Evolutionary conservation across 2,113 vertebrate species (phyloP), one percentile per base, ranked within the genome.

Genomic region (Naja naja): DNA sequence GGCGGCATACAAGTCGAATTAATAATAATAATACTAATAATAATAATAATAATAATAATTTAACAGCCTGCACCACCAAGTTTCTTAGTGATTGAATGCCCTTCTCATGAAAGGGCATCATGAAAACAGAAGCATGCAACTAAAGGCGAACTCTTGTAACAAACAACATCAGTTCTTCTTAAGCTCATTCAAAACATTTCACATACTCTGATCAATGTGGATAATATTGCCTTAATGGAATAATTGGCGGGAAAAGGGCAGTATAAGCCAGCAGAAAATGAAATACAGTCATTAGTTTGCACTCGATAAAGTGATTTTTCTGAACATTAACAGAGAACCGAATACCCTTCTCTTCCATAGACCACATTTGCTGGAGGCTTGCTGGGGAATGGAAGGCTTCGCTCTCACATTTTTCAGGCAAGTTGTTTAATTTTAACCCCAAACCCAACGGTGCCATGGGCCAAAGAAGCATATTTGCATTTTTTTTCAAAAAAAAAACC

Each of bases 391-490:
- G 49, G 5, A 89, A 5, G 92, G 47, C 45, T 87, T 56, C 90
- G 34, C 87, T 92, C 91, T 56, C 69, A 93, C 56, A 7, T 90
- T 92, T 95, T 91, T 64, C 88, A 95, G 95, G 85, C 92, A 92
- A n/a, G 64, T 94, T 95, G 74, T 94, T 96, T 94, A 90, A 93
- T 93, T 92, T 87, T 91, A n/a, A 54, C 87, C 91, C 94, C 93
- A 45, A 90, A 92, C 69, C 56, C 47, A 95, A 94, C 91, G 93
- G 91, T 90, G 87, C 45, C 0, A 0, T 55, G 85, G 94, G 89
- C 95, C 94, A 74, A 74, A 0, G n/a, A 55, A 47, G 89, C 69
- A 58, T 95, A 95, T 95, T 95, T 96, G 94, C 88, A 90, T 94
- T 55, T 86, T 20, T 93, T 0, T 8, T 85, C 91, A 64, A 95